Base-by-base conservation (phyloP, 2,888 invertebrate species). In the Thymelicus acteon region DNA sequence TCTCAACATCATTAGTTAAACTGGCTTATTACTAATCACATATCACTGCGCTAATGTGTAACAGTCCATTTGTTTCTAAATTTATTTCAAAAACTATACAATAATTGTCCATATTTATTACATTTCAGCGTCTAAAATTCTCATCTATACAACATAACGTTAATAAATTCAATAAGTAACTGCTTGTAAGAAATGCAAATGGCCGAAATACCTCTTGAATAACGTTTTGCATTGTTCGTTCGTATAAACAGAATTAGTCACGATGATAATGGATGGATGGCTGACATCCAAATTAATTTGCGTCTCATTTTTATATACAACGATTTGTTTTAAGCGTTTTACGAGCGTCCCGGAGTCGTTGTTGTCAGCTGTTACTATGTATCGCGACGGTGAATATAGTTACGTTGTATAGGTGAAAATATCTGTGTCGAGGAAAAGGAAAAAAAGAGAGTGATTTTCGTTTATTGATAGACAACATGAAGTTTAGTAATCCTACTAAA, bases 241-340 rank as follows among this genome's bases (percentile, higher is more conserved):
- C 19, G 39, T 39, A 39, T 37, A 7, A 58, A 58, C 39, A 58
- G 58, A 58, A 58, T 58, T 58, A 58, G 58, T 39, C 37, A 58
- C 39, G 13, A 8, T 3, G n/a, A 6, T 39, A 58, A 58, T 58
- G 58, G 39, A 58, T 39, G 58, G 37, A 58, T 58, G 58, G 58
- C 58, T 58, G 58, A 58, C 58, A 58, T 58, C 58, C 58, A 58
- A 58, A 58, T 58, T 58, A 58, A 58, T 58, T 58, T 58, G 58
- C 58, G 58, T 58, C 58, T 39, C 58, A 19, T n/a, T 58, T 58
- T 58, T 58, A 58, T 54, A 58, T 58, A 37, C 58, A 58, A n/a
- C n/a, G 58, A 39, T 39, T 39, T 58, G 58, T 58, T 58, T n/a
- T 39, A n/a, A 58, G n/a, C n/a, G 8, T n/a, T 58, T 58, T 58